phyloP scores from a whole-genome alignment of 2,888 invertebrate genomes.

The Machimus atricapillus region DNA sequence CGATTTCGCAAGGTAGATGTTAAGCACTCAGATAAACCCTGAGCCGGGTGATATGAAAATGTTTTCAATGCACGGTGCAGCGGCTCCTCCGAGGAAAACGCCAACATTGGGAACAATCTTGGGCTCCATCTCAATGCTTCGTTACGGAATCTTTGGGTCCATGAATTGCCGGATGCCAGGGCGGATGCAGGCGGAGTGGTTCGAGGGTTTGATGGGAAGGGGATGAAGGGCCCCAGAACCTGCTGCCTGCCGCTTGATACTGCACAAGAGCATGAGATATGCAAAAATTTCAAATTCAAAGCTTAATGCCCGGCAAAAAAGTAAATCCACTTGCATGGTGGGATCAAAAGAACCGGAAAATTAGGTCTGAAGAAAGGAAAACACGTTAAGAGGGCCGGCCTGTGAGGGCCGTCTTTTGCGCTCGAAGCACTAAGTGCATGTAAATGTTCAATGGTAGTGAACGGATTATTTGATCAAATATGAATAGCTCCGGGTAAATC shows the following conservation, averaged over 20 bases:
- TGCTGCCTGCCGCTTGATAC: background rate
- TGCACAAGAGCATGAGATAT: background rate
- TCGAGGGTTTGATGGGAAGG: background rate
- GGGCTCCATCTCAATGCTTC: background rate
- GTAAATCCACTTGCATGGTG: background rate
- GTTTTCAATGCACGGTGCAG: background rate
- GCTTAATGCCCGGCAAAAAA: background rate
- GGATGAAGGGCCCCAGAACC: background rate
- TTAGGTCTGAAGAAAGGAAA: background rate
- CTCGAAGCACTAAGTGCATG: background rate
- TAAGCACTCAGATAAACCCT: slow-evolving; percentile 14
- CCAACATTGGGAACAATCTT: background rate
- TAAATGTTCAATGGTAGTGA: background rate
- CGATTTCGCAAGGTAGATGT: slow-evolving; percentile 14
- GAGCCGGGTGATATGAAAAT: slow-evolving; percentile 12
- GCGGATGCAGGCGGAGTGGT: background rate
- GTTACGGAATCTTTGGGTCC: background rate
- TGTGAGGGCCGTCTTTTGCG: background rate
- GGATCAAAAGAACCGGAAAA: background rate
- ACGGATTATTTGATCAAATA: background rate
- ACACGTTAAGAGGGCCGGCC: background rate
- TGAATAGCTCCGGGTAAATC: background rate
- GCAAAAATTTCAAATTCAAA: background rate
- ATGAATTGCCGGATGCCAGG: background rate
- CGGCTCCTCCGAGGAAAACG: background rate